These are phyloP conservation scores for Dicyrtomina minuta DNA, from an alignment of 2,888 invertebrate species.

Conservation along the genomic window DNA sequence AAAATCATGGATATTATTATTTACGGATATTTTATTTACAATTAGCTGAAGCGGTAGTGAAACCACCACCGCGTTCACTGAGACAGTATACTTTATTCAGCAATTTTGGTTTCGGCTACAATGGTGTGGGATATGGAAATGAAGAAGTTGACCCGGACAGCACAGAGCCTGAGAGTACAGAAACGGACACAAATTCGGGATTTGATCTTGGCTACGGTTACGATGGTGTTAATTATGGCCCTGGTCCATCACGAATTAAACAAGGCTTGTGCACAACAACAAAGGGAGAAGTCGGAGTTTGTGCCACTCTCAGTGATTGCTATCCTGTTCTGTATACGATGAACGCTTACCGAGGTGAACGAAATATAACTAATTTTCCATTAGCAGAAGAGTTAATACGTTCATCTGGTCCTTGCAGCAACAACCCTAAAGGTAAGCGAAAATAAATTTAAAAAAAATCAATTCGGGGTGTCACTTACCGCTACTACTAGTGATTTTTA, in stretches of 20 bases:
- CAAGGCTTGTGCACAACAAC: constrained; percentile 23
- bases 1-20: no score
- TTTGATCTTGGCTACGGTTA: neutral
- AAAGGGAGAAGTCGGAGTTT: constrained; percentile 41
- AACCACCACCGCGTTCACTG: neutral
- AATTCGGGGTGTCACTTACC: no score
- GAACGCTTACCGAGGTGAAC: constrained; percentile 2
- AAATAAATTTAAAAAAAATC: no score
- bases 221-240: neutral
- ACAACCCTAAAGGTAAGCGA: constrained; percentile 23
- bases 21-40: neutral
- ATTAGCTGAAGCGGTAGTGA: neutral
- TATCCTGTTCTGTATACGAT: constrained; percentile 49
- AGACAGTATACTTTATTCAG: neutral
- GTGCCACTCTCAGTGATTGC: constrained; percentile 45
- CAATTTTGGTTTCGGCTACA: no score
- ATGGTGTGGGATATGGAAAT: no score
- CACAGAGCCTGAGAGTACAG: no score
- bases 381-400: constrained; percentile 40
- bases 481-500: no score
- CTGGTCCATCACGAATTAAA: neutral
- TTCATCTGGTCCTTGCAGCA: constrained; percentile 39
- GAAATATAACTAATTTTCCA: constrained; percentile 29
- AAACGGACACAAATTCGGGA: neutral
- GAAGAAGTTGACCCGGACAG: neutral